Evolutionary conservation across 2,113 vertebrate genomes (phyloP), one percentile per base, ranked within the genome.

Genomic region (Platysteira castanea): DNA sequence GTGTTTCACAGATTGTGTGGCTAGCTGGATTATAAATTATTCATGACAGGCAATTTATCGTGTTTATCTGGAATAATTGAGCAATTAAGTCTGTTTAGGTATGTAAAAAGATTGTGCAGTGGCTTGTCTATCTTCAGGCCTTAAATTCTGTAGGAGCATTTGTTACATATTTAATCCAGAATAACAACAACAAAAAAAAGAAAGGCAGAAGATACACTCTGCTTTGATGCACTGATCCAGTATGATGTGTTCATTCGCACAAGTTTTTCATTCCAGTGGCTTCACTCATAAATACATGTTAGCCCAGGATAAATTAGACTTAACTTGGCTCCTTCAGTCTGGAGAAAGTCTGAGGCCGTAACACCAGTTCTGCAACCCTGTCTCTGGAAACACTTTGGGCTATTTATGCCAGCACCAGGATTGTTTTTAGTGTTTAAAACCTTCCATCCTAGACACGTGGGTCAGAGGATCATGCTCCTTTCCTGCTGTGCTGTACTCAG

Each of bases 41-140:
- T 95, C 89, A 96, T 93, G 64, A 47, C 73, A 56, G 68, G 89
- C 80, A 86, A 78, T 2, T 97, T 97, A 97, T 88, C 92, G 0
- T 96, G 93, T 95, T 95, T 95, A 96, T 97, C 95, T 93, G 86
- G 76, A 96, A 92, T 96, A 96, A 96, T 81, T 90, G 91, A 84
- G 94, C 94, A 92, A 97, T 96, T 97, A 96, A 95, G 70, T 92
- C 93, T 90, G 76, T 90, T 95, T 96, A 96, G 94, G 86, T 95
- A 93, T 83, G 94, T 92, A 90, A 96, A 95, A 95, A 90, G 85
- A 92, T 90, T 71, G 67, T 81, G 76, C 89, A 89, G 28, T 74
- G 79, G 44, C 86, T 95, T 92, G 93, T 95, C 94, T 96, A 4
- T 90, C 92, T 96, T 88, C 76, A 50, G 84, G 94, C 93, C 84